These are phyloP conservation scores for Tauraco hartlaubi DNA, from an alignment of 2,797 vertebrate genomes.

Conservation along the genomic window DNA sequence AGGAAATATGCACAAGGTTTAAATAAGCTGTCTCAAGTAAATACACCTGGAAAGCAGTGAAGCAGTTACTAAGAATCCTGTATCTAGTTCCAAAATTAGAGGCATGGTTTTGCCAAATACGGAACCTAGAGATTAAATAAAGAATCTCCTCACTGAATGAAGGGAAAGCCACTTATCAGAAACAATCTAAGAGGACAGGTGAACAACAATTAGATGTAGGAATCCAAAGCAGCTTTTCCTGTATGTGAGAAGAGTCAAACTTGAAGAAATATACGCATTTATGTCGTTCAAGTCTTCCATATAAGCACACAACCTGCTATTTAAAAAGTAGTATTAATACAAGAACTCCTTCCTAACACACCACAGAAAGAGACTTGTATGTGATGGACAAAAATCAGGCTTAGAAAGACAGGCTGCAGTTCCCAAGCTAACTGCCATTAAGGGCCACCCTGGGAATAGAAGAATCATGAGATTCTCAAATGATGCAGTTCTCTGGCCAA, in stretches of 20 bases:
- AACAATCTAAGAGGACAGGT: not conserved
- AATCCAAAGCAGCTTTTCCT: not conserved
- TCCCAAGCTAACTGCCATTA: not conserved
- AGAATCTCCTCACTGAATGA: not conserved
- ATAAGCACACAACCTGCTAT: not conserved
- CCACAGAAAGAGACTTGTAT: not conserved
- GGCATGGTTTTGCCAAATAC: not conserved
- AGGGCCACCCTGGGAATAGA: not conserved
- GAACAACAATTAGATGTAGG: not conserved
- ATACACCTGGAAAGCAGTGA: not conserved
- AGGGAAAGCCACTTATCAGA: not conserved
- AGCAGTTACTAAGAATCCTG: not conserved
- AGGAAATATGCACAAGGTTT: accelerated
- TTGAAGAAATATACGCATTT: not conserved
- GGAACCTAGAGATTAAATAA: not conserved
- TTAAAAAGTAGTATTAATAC: not conserved
- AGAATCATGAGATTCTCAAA: not conserved
- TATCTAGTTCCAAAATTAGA: not conserved
- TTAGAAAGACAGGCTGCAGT: not conserved
- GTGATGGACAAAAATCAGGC: not conserved
- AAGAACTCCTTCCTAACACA: not conserved
- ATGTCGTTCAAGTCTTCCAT: not conserved
- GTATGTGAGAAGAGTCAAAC: not conserved
- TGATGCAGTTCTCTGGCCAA: not conserved
- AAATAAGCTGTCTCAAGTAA: not conserved